Evolutionary conservation across 2,888 invertebrate species (phyloP), one percentile per base, ranked within the genome.

Genomic region (Opisthograptis luteolata): DNA sequence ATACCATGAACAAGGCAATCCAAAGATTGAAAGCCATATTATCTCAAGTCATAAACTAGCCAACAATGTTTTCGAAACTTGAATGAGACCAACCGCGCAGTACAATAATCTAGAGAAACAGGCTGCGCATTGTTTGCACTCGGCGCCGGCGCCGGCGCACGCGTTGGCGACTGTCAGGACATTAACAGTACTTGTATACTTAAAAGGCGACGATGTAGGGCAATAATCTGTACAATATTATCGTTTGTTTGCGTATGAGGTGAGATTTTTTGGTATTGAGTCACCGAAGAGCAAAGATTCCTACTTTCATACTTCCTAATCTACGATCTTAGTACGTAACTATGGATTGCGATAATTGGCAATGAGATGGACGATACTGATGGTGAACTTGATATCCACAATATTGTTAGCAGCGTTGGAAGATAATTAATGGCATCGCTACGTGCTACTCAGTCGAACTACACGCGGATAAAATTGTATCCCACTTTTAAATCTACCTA

Each of bases 41-140:
- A 57, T 46, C 48, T 53, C 39, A 37, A 41, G 51, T 42, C 56
- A 66, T 70, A 73, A 70, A 68, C 60, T 37, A 62, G 56, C 14
- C 60, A 67, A 70, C 71, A 66, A 67, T 66, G 71, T 72, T 52
- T 68, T 58, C 53, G 58, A 64, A 66, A 64, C 64, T 55, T 60
- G 50, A 60, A 64, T 62, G 51, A 47, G 46, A 51, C 53, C 51
- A 55, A 50, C 44, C 28, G 4, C 20, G 27, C 27, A 13, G 36
- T 27, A 49, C 49, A 39, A 48, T 42, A 20, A 28, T 39, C 30
- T 24, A 66, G 61, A 52, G 59, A 68, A 73, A 61, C 57, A 43
- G 65, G 62, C 68, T 58, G 55, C 53, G 58, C 51, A 55, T 62
- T 68, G 70, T 71, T 62, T 63, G 57, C 14, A 17, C 14, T 13